Base-by-base conservation (phyloP, 2,113 vertebrate genomes). In the Clupea harengus region DNA sequence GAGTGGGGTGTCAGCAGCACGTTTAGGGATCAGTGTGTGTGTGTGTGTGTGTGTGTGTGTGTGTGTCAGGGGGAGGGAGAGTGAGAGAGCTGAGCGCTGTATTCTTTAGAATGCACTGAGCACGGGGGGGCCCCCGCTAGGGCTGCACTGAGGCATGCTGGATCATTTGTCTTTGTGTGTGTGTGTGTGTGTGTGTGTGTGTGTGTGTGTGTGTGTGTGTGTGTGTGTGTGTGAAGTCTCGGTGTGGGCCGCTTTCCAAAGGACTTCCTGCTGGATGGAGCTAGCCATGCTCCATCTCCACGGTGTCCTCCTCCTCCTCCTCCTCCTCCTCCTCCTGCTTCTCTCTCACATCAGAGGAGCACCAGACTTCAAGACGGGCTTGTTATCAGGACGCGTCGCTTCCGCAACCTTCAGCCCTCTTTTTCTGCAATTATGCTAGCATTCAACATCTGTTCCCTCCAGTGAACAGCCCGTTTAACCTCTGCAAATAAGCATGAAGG, bases 181-280 rank as follows among this genome's bases (percentile, higher is more conserved):
- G 50, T 39, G 82, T 20, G 46, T 54, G 28, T 45, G 6, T 89
- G 93, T 90, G 89, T 81, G 94, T 83, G 86, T 93, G 94, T 91
- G 95, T 94, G 93, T 94, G 81, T 82, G 45, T 94, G 95, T 94
- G 95, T 95, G 45, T 82, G 81, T 18, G 50, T 83, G 17, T 20
- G 13, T 83, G 54, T 83, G 67, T 75, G 67, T 78, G 28, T 72
- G 67, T 75, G 60, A 25, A 67, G 57, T 60, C 57, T 28, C 9
- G 22, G n/a, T 39, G 67, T 75, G 67, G 28, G 67, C 67, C 67
- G 67, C 67, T 75, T 75, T 75, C 67, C 67, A 75, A 75, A 75
- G 67, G 28, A 39, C 67, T 75, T 75, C 72, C 72, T 78, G 72
- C 72, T 78, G 72, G 28, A 78, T 44, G 13, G 25, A 78, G 72